These are phyloP conservation scores for Castor canadensis DNA, from an alignment of 2,113 vertebrate genomes.

Conservation along the genomic window DNA sequence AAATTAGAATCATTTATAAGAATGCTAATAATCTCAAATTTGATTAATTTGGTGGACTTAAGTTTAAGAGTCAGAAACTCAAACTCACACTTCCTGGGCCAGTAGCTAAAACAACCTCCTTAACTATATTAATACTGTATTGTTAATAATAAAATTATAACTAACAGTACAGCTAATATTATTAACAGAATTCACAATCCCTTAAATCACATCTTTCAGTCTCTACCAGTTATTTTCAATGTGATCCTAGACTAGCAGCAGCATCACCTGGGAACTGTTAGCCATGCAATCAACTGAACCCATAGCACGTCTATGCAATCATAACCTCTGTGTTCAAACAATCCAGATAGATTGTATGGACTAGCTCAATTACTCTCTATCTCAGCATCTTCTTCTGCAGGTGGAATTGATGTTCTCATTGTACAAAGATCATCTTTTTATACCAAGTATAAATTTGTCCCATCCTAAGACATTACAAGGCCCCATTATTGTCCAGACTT, in stretches of 20 bases:
- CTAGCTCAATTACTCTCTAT: neutral
- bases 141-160: constrained; percentile 26
- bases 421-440: neutral
- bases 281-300: neutral
- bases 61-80: constrained; percentile 13
- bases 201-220: constrained; percentile 6
- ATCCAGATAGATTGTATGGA: neutral
- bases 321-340: constrained; percentile 9
- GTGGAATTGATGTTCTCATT: neutral
- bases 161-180: neutral
- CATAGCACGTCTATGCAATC: neutral
- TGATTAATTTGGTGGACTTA: neutral
- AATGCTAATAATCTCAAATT: constrained; percentile 24
- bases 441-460: neutral
- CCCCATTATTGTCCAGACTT: neutral
- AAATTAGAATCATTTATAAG: constrained; percentile 56
- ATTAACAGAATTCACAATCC: neutral
- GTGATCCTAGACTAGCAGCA: neutral
- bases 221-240: constrained; percentile 2
- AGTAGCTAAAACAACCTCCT: neutral
- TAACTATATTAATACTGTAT: neutral
- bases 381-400: constrained; percentile 32
- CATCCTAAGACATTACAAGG: neutral
- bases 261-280: neutral
- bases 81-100: neutral